Evolutionary conservation across 2,797 vertebrate species (phyloP), one percentile per base, ranked within the genome.

Genomic region (Sciurus carolinensis): DNA sequence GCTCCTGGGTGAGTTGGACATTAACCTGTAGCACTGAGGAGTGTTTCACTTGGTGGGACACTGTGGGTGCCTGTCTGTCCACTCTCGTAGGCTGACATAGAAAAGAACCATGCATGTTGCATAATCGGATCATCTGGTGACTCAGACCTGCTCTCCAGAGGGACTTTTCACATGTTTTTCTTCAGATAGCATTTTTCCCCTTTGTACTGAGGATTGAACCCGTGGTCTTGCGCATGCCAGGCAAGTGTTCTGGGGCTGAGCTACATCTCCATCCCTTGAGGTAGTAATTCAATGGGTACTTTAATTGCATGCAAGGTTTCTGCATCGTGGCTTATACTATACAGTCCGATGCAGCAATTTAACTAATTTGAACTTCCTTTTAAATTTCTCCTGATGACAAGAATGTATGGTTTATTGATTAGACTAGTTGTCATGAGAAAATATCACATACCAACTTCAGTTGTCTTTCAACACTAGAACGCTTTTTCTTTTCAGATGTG

Each of bases 221-320:
- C 33, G 7, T 5, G 6, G 33, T 14, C 64, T 17, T 14, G 5
- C 14, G 30, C 64, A n/a, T 15, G 14, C 66, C n/a, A 7, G 33
- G 13, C 33, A 8, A n/a, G 33, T 7, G 33, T 7, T 67, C 66
- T 15, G 15, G 13, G 4, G 14, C 33, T n/a, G 30, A 67, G 33
- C 33, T 33, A 14, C 33, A 67, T 15, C 66, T 62, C 33, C 30
- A 18, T 2, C 14, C 30, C 24, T 89, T 52, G 67, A 77, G 47
- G 72, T 22, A 86, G 30, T 69, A 80, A 96, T 82, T 71, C 36
- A 79, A 83, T 59, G 93, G 33, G 73, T 94, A 66, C 66, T 95
- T 90, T 86, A 54, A 72, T 76, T 81, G 47, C 30, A 62, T 81
- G 95, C 28, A 66, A 50, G 75, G 12, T 57, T 62, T 54, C 50